Evolutionary conservation across 2,797 vertebrate genomes (phyloP).

Genomic region (Harpagifer antarcticus): DNA sequence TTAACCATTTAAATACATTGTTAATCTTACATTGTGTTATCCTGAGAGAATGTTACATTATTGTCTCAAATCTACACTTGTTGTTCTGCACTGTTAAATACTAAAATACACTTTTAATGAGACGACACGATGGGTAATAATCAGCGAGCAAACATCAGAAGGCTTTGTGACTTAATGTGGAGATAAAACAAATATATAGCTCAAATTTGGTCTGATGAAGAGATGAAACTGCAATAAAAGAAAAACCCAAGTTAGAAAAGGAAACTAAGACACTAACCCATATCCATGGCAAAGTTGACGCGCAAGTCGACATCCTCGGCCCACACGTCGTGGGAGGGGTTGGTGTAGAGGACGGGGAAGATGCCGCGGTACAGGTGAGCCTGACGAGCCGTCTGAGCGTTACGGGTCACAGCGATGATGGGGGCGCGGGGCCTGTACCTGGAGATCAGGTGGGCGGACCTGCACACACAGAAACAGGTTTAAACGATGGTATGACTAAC

Average conservation of each 20-base stretch:
- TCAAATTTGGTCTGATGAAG: constrained; percentile 40
- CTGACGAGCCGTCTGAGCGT: constrained; percentile 94
- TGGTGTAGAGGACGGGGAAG: constrained; percentile 94
- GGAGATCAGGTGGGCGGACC: constrained; percentile 96
- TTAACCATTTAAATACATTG: background rate
- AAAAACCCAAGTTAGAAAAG: background rate
- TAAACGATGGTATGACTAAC: background rate
- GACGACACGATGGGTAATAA: constrained; percentile 32
- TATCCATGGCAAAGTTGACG: constrained; percentile 95
- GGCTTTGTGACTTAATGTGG: constrained; percentile 55
- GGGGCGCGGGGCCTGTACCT: constrained; percentile 96
- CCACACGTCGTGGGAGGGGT: constrained; percentile 89
- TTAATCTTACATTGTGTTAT: background rate
- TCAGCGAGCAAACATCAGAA: constrained; percentile 55
- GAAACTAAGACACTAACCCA: constrained; percentile 82
- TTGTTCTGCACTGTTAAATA: too few species aligned
- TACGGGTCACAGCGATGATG: constrained; percentile 95
- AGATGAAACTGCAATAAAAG: constrained; percentile 52
- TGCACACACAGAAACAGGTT: constrained; percentile 57
- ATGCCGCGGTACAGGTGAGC: constrained; percentile 97
- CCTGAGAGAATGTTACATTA: too few species aligned
- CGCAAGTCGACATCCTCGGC: constrained; percentile 96
- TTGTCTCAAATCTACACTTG: too few species aligned
- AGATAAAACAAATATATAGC: constrained; percentile 51
- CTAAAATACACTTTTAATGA: background rate